Percentiles rank a stretch among this genome's conserved stretches.
phyloP scores from a whole-genome alignment of 2,888 invertebrate species.

The Rhopalosiphum nymphaeae region DNA sequence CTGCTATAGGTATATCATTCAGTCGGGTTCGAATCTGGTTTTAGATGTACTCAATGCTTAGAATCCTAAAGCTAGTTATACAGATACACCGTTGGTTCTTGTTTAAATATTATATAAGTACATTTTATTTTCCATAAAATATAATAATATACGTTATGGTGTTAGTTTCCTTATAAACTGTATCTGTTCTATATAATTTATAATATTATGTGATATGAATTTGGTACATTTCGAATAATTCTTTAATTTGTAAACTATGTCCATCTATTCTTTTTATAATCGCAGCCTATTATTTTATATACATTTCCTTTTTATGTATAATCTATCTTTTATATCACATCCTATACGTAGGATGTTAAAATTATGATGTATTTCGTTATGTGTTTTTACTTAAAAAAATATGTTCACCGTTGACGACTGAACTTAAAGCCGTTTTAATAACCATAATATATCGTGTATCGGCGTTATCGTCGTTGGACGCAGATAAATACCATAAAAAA shows the following conservation, averaged over 20 bases:
- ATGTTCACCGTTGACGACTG: background rate
- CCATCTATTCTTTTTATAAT: background rate
- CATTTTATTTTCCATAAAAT: background rate
- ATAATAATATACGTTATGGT: background rate
- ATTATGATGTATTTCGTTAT: background rate
- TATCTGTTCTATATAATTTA: background rate
- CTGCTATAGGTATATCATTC: background rate
- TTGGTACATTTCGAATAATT: background rate
- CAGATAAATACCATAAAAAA: conserved; percentile 38
- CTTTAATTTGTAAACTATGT: background rate
- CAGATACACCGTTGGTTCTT: background rate
- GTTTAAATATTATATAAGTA: background rate
- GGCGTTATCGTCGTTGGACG: conserved; percentile 30
- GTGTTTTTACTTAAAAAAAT: background rate
- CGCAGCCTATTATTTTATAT: background rate
- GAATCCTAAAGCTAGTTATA: background rate
- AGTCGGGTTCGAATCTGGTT: background rate
- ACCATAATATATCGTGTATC: conserved; percentile 30
- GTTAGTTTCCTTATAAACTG: background rate
- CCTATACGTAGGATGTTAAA: background rate
- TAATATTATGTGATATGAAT: background rate
- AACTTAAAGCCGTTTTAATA: conserved; percentile 19
- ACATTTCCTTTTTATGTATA: background rate
- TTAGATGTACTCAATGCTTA: background rate
- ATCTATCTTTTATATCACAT: background rate